Conservation (phyloP, 2,113 vertebrate genomes). For the Cyanoramphus novaezelandiae region DNA sequence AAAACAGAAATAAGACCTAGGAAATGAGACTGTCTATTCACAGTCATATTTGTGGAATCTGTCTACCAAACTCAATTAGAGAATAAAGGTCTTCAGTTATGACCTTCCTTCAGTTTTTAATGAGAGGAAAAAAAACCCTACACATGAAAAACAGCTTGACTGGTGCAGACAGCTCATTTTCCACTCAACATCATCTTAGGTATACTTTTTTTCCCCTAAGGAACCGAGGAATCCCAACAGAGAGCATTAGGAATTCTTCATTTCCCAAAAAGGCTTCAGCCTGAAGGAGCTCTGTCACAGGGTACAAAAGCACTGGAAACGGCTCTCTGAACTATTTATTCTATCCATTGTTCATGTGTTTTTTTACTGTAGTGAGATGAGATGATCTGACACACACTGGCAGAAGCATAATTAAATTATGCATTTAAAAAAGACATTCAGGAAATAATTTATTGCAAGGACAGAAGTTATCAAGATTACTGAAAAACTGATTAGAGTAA, state of each 20-base stretch:
- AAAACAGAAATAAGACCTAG: background rate
- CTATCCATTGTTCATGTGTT: background rate
- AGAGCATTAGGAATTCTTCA: background rate
- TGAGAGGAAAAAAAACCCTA: background rate
- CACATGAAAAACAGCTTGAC: background rate
- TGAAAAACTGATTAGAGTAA: background rate
- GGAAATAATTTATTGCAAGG: background rate
- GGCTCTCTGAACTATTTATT: background rate
- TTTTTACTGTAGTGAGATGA: background rate
- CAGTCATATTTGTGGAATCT: background rate
- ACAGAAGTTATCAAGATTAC: background rate
- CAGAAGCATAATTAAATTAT: background rate
- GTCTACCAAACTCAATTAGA: background rate
- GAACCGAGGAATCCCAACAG: background rate
- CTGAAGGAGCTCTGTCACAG: background rate
- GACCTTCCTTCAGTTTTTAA: background rate
- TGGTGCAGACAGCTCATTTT: background rate
- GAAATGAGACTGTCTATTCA: background rate
- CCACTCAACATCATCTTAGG: background rate
- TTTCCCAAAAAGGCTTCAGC: background rate
- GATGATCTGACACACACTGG: background rate
- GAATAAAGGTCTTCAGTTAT: background rate
- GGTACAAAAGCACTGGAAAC: background rate
- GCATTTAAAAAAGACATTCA: background rate
- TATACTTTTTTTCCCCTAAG: background rate